Percentiles rank a stretch among this genome's conserved stretches.
phyloP scores from a whole-genome alignment of 2,113 vertebrate species.

The Chlamydotis undulata region DNA sequence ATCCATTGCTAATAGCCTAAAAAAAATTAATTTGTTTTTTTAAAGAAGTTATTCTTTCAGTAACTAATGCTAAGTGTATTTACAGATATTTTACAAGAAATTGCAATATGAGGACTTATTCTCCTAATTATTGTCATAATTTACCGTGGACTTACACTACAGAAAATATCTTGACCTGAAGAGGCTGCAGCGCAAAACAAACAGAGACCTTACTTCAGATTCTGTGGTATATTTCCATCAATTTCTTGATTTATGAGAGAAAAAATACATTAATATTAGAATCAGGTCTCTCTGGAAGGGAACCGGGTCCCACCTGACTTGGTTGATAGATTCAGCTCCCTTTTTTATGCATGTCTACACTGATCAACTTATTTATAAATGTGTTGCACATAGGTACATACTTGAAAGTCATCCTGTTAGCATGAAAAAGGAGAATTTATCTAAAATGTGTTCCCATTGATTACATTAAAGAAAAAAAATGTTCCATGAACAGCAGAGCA shows the following conservation, averaged over 20 bases:
- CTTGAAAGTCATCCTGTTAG: background rate
- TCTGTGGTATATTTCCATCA: background rate
- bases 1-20: background rate
- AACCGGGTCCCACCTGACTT: background rate
- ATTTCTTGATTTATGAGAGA: background rate
- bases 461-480: background rate
- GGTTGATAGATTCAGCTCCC: background rate
- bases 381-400: background rate
- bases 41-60: background rate
- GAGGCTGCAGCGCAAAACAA: background rate
- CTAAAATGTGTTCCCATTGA: background rate
- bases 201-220: background rate
- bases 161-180: background rate
- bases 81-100: background rate
- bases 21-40: background rate
- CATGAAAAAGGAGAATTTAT: background rate
- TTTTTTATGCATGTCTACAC: background rate
- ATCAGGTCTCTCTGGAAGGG: background rate
- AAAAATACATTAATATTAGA: background rate
- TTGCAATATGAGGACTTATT: background rate
- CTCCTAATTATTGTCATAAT: background rate
- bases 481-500: background rate
- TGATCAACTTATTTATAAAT: background rate
- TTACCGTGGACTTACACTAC: background rate
- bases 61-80: background rate